Evolutionary conservation across 1,140 invertebrate genomes (phyloP), one percentile per base, ranked within the genome.

Genomic region (Micrasema longulum): DNA sequence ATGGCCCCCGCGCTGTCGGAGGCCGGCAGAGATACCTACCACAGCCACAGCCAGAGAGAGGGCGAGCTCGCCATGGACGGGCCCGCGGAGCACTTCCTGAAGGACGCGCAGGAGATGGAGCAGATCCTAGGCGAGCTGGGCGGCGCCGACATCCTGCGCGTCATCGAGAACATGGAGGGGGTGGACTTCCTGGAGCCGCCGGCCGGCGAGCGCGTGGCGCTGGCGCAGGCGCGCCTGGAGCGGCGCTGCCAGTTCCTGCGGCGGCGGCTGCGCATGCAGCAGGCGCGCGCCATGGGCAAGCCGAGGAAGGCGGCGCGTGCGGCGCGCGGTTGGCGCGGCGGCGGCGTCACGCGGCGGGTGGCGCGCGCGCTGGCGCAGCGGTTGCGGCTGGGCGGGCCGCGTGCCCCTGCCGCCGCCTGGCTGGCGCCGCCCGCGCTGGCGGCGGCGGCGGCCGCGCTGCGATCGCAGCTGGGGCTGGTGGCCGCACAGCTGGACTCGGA

Each of bases 401-500:
- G 23, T 77, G 74, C 45, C 79, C 78, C 22, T 79, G 78, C 20
- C 79, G 80, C 22, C 81, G 76, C 14, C 70, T 76, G 16, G 57
- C 14, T 74, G 57, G 55, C 76, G 12, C 22, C 50, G 66, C n/a
- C 72, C 73, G 18, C 68, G 77, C n/a, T 78, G 79, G 69, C 78
- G 77, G 93, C 41, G 90, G 90, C 72, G 88, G 85, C 90, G 7
- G 92, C 92, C 36, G 87, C 90, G 16, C 82, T 95, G 45, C 82
- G 88, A 9, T 89, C 88, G 0, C 92, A 93, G 80, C 79, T 95
- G 66, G 85, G 88, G 26, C 83, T 92, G 66, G 86, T 95, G 48
- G 90, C 95, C 77, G 83, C 86, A 52, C 88, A 89, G 76, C 83
- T 96, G 50, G 96, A 97, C 83, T 96, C 95, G 14, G 96, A 98